These are phyloP conservation scores for Lasioglossum pauxillum DNA, from an alignment of 2,888 invertebrate species.

Conservation along the genomic window DNA sequence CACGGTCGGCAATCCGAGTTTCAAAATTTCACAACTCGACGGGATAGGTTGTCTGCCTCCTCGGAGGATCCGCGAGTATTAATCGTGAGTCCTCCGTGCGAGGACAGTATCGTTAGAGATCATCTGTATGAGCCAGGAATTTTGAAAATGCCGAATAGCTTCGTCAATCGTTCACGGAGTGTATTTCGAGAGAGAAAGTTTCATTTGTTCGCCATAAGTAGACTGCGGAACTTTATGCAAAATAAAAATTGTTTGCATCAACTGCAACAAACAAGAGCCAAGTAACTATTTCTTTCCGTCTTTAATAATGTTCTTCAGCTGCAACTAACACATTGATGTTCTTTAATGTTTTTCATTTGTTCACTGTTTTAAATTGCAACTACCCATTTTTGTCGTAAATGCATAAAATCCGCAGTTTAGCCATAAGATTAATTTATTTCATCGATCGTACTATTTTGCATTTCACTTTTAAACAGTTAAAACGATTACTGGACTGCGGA, in stretches of 20 bases:
- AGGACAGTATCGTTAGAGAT: neutral
- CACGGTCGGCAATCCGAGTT: conserved; percentile 10
- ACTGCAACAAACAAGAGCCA: too few relatives aligned
- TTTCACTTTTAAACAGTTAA: too few relatives aligned
- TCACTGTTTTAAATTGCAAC: too few relatives aligned
- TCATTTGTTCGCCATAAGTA: neutral
- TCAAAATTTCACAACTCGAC: conserved; percentile 22
- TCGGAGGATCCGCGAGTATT: conserved; percentile 5
- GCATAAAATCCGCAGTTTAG: too few relatives aligned
- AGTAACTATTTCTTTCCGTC: too few relatives aligned
- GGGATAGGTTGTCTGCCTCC: neutral
- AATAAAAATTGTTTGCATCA: too few relatives aligned
- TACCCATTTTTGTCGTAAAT: too few relatives aligned
- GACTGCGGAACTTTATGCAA: too few relatives aligned
- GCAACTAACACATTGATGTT: too few relatives aligned
- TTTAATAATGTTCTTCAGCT: too few relatives aligned
- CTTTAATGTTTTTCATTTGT: too few relatives aligned
- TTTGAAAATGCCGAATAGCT: neutral
- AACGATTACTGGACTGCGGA: too few relatives aligned
- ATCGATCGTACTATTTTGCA: neutral
- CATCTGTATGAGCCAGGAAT: neutral
- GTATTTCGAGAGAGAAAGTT: neutral
- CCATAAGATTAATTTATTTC: neutral
- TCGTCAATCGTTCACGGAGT: neutral
- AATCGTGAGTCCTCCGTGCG: neutral